Evolutionary conservation across 2,888 invertebrate species (phyloP), one percentile per base, ranked within the genome.

Genomic region (Pheosia tremula): DNA sequence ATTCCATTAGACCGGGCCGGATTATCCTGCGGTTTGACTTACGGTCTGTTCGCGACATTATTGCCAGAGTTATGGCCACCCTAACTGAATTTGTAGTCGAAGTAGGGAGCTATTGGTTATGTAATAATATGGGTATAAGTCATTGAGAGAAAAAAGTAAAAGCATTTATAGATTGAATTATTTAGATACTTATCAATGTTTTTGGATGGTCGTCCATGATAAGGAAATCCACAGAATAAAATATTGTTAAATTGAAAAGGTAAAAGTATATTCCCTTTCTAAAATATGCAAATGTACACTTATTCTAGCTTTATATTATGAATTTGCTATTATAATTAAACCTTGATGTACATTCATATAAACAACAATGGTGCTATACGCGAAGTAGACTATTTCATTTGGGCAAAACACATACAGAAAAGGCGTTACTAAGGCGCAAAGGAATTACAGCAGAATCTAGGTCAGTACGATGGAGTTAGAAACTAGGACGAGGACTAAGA

Each of bases 1-100:
- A 80, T 81, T 81, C 80, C 77, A 83, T 83, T 82, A 82, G 78
- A 72, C 62, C 69, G 68, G 62, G 66, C 68, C 63, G 78, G 79
- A 79, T 81, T 77, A 77, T 69, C 75, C 74, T 68, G 60, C 66
- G 62, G 73, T 66, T 72, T 79, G 78, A 79, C 78, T 80, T 80
- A 83, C 74, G 72, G 64, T 47, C 74, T 74, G 75, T 75, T 74
- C 67, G 72, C 75, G 68, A 75, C 68, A 68, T 73, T 75, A 75
- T 72, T 68, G 64, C 60, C 10, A 52, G 67, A 75, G 68, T 75
- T 75, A 75, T 75, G 62, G 64, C 74, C 58, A 64, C 68, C 72
- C 60, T 66, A 63, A 65, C 71, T 49, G 60, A 58, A 60, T 56
- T 52, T 50, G 50, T 50, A 59, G 41, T 58, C 50, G 52, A 59